These are phyloP conservation scores for Hippocampus barbouri DNA, from an alignment of 2,113 vertebrate species.

Conservation along the genomic window DNA sequence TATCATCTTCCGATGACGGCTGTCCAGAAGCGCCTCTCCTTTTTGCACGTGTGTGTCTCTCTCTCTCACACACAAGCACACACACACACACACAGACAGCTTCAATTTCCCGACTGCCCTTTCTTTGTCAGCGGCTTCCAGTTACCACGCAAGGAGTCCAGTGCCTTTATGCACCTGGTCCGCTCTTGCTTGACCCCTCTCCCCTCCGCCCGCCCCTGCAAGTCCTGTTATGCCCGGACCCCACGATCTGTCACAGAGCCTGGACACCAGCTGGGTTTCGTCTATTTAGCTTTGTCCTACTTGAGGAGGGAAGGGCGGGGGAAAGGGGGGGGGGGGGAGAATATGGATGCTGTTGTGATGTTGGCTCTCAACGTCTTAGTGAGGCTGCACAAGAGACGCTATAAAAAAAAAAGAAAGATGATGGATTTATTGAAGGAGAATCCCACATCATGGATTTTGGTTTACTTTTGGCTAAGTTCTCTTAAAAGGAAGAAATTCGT, in stretches of 20 bases:
- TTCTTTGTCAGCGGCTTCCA: conserved; percentile 45
- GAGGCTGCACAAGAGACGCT: conserved; percentile 37
- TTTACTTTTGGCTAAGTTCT: conserved; percentile 16
- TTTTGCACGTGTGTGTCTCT: conserved; percentile 34
- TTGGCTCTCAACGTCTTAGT: conserved; percentile 31
- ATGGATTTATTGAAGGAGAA: conserved; percentile 29
- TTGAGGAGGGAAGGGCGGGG: conserved; percentile 17
- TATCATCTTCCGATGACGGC: conserved; percentile 38
- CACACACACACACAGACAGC: conserved; percentile 14
- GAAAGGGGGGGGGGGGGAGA: not conserved
- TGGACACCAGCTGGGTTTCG: conserved; percentile 44
- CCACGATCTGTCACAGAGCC: conserved; percentile 38
- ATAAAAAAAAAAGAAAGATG: conserved; percentile 6
- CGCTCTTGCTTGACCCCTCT: conserved; percentile 37
- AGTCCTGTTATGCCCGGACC: conserved; percentile 36
- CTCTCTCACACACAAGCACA: conserved; percentile 12
- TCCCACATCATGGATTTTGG: conserved; percentile 20
- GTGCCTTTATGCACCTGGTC: conserved; percentile 26
- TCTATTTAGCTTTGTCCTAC: conserved; percentile 38
- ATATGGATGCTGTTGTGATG: conserved; percentile 33
- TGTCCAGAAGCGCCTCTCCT: conserved; percentile 42
- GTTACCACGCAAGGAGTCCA: conserved; percentile 40
- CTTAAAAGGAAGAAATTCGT: conserved; percentile 11
- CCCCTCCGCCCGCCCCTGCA: conserved; percentile 14
- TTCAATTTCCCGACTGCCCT: conserved; percentile 36